Base-by-base conservation (phyloP, 2,797 vertebrate genomes). In the Oreonectes daqikongensis region DNA sequence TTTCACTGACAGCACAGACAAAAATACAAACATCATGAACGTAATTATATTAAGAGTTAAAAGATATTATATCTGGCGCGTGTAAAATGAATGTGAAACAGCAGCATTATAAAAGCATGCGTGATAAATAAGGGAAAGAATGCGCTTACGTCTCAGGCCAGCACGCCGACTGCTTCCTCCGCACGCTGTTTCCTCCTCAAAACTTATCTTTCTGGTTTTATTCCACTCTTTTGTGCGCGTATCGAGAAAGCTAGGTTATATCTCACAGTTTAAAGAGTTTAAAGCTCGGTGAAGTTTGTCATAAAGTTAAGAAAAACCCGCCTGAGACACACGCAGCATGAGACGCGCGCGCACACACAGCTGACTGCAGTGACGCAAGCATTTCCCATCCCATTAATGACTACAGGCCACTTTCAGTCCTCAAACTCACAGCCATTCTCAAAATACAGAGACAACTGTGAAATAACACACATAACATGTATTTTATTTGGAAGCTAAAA, bases 201-300 rank as follows among this genome's bases (percentile, higher is more conserved):
- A 4, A 11, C 78, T 84, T 48, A 82, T 28, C 4, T 77, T 86
- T 86, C 83, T 78, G 78, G 75, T 3, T 71, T 17, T 64, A 15
- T 40, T 72, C 81, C 81, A 38, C 53, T 22, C 30, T 26, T 42
- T 50, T n/a, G 17, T n/a, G 11, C 2, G 2, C 2, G 20, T 26
- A 44, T 44, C 20, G 5, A n/a, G 15, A 75, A 69, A 22, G 7
- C 15, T 14, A 11, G 0, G 30, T 48, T 60, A 22, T 50, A 8
- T 30, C 8, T n/a, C 28, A 7, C 44, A 9, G 44, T 42, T 17
- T 11, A 28, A 26, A 15, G 18, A 26, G 11, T 20, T 35, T 7
- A 32, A 50, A 28, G 22, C 42, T 30, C 3, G 1, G 44, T 0
- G 11, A 15, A 28, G 15, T 38, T 22, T n/a, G n/a, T 60, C 26